Percentiles rank a stretch among this genome's conserved stretches.
Conservation (phyloP, 1,140 invertebrate genomes). For the Fopius arisanus region DNA sequence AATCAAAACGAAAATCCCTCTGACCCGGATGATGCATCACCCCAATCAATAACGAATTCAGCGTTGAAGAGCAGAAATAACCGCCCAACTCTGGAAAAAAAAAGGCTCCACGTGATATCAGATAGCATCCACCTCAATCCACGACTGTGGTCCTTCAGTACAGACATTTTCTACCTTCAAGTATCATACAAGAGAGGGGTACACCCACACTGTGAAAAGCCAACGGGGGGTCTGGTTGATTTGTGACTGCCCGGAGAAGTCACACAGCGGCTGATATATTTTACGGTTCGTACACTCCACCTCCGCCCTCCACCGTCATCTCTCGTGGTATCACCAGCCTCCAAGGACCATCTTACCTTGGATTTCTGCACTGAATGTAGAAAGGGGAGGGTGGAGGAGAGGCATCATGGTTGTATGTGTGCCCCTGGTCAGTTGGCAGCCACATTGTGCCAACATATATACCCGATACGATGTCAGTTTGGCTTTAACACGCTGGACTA, state of each 20-base stretch:
- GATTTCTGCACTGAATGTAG: background rate
- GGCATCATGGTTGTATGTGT: background rate
- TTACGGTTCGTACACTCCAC: conserved; percentile 52
- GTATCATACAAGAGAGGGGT: conserved; percentile 40
- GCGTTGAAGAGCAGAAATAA: conserved; percentile 1
- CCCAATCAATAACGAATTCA: background rate
- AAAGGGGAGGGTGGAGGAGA: no score
- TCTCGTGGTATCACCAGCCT: conserved; percentile 11
- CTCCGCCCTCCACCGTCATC: conserved; percentile 30
- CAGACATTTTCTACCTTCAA: conserved; percentile 28
- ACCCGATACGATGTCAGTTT: conserved; percentile 50
- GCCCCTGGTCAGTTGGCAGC: conserved; percentile 26
- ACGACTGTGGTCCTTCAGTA: background rate
- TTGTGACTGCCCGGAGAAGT: conserved; percentile 64
- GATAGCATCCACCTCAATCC: background rate
- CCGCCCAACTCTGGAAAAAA: background rate
- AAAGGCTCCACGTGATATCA: background rate
- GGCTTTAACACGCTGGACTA: conserved; percentile 59
- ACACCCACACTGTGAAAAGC: conserved; percentile 58
- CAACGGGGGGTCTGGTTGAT: conserved; percentile 64
- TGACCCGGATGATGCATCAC: background rate
- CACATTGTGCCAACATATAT: conserved; percentile 57
- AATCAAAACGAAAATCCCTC: no score
- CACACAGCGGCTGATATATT: conserved; percentile 66
- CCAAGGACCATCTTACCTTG: conserved; percentile 6